These are phyloP conservation scores for Grapholita molesta DNA, from an alignment of 1,140 invertebrate genomes.

Conservation along the genomic window DNA sequence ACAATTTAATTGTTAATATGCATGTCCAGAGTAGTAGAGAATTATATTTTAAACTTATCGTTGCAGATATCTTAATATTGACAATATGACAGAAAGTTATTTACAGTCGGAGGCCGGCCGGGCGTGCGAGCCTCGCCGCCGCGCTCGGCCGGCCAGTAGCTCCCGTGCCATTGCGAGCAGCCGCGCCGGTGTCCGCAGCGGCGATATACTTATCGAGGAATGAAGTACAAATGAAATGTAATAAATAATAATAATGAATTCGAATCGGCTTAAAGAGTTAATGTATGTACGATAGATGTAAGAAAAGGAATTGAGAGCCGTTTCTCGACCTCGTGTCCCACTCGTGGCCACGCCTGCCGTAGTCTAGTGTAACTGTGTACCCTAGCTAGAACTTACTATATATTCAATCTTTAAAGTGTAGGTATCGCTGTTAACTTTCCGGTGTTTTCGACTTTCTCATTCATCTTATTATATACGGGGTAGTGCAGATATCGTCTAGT, in stretches of 20 bases:
- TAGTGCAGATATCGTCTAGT: conserved; percentile 63
- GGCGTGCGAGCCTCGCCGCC: not conserved
- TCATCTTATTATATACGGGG: conserved; percentile 54
- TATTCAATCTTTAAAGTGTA: conserved; percentile 66
- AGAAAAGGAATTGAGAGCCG: conserved; percentile 65
- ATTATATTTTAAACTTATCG: conserved; percentile 68
- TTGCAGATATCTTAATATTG: conserved; percentile 74
- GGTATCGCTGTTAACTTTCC: conserved; percentile 62
- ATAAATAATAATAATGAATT: conserved; percentile 57
- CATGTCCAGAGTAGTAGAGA: conserved; percentile 71
- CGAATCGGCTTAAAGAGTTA: conserved; percentile 57
- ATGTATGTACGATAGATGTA: conserved; percentile 47
- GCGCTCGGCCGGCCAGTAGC: not conserved
- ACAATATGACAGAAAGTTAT: conserved; percentile 70
- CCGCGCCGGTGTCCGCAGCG: conserved; percentile 10
- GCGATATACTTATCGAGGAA: conserved; percentile 34
- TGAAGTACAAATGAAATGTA: conserved; percentile 63
- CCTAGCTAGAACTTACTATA: conserved; percentile 56
- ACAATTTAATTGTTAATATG: conserved; percentile 65
- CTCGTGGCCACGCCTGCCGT: conserved; percentile 30
- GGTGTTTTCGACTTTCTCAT: conserved; percentile 68
- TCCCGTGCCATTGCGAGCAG: not conserved
- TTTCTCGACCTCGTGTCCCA: conserved; percentile 20
- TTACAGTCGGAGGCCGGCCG: conserved; percentile 56
- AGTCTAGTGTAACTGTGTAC: conserved; percentile 57